Percentiles rank a stretch among this genome's conserved stretches.
These are phyloP conservation scores for Noturus placidus DNA, from an alignment of 2,113 vertebrate genomes.

Conservation along the genomic window DNA sequence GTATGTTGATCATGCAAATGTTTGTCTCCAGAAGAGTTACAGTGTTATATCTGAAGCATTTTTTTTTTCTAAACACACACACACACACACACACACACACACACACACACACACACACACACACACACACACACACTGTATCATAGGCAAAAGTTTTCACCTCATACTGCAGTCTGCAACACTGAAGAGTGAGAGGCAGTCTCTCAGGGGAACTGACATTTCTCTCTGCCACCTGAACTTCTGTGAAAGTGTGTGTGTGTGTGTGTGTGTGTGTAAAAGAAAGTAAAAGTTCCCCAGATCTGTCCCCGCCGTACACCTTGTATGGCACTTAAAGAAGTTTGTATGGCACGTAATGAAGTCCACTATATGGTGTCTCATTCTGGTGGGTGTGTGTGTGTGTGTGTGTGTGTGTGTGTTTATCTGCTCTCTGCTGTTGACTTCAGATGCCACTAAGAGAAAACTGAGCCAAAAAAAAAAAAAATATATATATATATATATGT, in stretches of 20 bases:
- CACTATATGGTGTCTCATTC: not conserved
- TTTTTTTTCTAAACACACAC: not conserved
- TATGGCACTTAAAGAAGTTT: not conserved
- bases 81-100: slow-evolving; percentile 10
- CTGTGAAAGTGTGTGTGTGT: slow-evolving; percentile 15
- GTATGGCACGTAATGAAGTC: too few species aligned
- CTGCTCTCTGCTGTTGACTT: too few species aligned
- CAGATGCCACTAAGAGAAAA: not conserved
- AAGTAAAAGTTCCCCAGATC: not conserved
- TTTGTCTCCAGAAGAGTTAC: not conserved
- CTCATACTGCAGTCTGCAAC: not conserved
- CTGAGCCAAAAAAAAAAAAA: not conserved
- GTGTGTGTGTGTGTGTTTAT: too few species aligned
- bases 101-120: not conserved
- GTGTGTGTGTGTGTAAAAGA: not conserved
- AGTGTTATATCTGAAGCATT: not conserved
- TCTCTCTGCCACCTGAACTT: slow-evolving; percentile 19
- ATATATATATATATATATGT: not conserved
- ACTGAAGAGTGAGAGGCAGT: slow-evolving; percentile 12
- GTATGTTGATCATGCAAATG: not conserved
- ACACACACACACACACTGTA: not conserved
- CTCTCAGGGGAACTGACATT: slow-evolving; percentile 12
- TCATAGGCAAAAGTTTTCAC: not conserved
- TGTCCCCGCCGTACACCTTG: not conserved
- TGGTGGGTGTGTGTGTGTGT: not conserved